Conservation (phyloP, 2,888 invertebrate species). For the Galeopsomyia nigrocyanea region DNA sequence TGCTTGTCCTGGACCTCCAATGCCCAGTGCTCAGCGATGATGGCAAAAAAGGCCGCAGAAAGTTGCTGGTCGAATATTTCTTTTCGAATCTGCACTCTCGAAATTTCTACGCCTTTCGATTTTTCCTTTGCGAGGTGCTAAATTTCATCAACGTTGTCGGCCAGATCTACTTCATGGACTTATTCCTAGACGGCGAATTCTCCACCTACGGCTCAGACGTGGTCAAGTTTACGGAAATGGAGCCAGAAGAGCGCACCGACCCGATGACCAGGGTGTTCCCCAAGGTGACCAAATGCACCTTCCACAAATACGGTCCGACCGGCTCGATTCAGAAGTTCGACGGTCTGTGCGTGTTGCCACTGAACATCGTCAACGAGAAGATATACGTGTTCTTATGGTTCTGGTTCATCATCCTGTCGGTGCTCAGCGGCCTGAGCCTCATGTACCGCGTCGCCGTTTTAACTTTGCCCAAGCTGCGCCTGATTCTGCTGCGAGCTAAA, state of each 20-base stretch:
- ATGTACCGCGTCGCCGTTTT: conserved; percentile 86
- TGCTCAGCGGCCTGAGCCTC: conserved; percentile 84
- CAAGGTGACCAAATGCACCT: conserved; percentile 94
- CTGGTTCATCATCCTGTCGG: conserved; percentile 89
- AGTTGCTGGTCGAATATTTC: conserved; percentile 87
- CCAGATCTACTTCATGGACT: conserved; percentile 94
- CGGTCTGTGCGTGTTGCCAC: conserved; percentile 89
- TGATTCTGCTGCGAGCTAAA: conserved; percentile 85
- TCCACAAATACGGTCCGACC: conserved; percentile 96
- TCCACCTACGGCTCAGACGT: conserved; percentile 93
- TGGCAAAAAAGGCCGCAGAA: conserved; percentile 84
- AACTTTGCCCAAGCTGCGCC: conserved; percentile 81
- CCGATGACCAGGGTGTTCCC: conserved; percentile 91
- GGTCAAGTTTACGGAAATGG: conserved; percentile 89
- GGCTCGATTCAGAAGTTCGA: conserved; percentile 93
- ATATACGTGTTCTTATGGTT: conserved; percentile 96
- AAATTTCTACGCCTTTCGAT: conserved; percentile 90
- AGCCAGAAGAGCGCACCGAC: conserved; percentile 86
- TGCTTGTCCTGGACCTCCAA: conserved; percentile 90
- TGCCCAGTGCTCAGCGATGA: conserved; percentile 88
- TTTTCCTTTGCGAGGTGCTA: conserved; percentile 89
- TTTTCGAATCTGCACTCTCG: conserved; percentile 84
- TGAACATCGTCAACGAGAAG: conserved; percentile 96
- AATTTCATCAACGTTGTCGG: conserved; percentile 92
- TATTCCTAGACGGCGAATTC: conserved; percentile 91